These are phyloP conservation scores for Erithacus rubecula DNA, from an alignment of 2,797 vertebrate genomes.

Conservation along the genomic window DNA sequence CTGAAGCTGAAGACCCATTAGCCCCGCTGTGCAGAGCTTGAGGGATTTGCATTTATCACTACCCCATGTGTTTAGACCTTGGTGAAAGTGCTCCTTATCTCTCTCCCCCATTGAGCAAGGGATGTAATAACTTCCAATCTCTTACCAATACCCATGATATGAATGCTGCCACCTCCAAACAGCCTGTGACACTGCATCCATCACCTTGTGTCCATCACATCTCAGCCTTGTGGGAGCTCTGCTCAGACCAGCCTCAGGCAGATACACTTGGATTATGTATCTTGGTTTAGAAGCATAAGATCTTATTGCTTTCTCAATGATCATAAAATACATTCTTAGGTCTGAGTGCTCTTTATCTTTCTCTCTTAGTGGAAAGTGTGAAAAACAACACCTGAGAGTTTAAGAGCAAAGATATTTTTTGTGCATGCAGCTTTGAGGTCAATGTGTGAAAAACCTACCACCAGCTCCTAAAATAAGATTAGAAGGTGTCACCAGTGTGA, in stretches of 20 bases:
- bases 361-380: background rate
- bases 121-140: background rate
- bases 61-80: background rate
- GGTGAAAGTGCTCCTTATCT: conserved; percentile 20
- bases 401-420: background rate
- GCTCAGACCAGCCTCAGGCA: background rate
- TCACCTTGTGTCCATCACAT: background rate
- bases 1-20: background rate
- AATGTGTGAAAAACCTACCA: background rate
- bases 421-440: background rate
- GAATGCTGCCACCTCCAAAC: background rate
- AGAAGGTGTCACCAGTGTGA: background rate
- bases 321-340: background rate
- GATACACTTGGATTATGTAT: background rate
- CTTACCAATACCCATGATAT: background rate
- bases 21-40: background rate
- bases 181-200: background rate
- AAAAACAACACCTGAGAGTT: background rate
- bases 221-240: background rate
- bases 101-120: background rate
- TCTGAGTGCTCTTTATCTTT: background rate
- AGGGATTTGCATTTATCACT: conserved; percentile 42
- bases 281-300: background rate
- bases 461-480: background rate
- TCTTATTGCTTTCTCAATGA: background rate